phyloP scores from a whole-genome alignment of 1,140 invertebrate genomes.

The Fopius arisanus region DNA sequence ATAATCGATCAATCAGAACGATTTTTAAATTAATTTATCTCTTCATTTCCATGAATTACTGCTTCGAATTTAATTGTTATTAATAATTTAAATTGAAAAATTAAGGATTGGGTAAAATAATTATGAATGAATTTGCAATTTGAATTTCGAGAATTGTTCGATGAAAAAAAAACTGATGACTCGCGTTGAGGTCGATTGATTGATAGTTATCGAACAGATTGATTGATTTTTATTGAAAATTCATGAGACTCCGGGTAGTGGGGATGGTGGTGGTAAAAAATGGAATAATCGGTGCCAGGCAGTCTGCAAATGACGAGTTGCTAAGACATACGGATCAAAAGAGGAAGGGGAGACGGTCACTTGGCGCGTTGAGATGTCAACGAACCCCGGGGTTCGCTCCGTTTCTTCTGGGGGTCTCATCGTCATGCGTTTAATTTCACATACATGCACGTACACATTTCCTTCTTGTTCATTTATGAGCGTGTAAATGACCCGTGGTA shows the following conservation, averaged over 20 bases:
- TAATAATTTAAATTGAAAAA: too few relatives aligned
- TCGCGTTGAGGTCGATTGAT: too few relatives aligned
- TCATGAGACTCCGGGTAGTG: not conserved
- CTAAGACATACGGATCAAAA: constrained; percentile 38
- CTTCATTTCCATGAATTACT: too few relatives aligned
- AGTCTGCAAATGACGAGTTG: constrained; percentile 25
- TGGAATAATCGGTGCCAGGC: constrained; percentile 33
- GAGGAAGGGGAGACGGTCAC: constrained; percentile 49
- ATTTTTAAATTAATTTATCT: too few relatives aligned
- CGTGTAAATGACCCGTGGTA: constrained; percentile 27
- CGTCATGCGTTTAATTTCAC: constrained; percentile 15
- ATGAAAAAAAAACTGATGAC: too few relatives aligned
- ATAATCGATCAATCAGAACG: too few relatives aligned
- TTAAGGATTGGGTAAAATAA: too few relatives aligned
- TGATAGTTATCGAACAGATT: not conserved
- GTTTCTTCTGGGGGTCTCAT: constrained; percentile 40
- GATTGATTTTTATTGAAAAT: not conserved
- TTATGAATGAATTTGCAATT: too few relatives aligned
- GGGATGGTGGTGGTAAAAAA: not conserved
- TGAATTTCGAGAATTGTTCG: too few relatives aligned
- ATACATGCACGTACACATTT: constrained; percentile 4
- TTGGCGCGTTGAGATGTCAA: constrained; percentile 54
- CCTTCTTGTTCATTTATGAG: constrained; percentile 10
- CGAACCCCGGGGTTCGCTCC: constrained; percentile 45
- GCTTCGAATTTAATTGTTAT: too few relatives aligned